Evolutionary conservation across 2,797 vertebrate species (phyloP).

Genomic region (Morus bassanus): DNA sequence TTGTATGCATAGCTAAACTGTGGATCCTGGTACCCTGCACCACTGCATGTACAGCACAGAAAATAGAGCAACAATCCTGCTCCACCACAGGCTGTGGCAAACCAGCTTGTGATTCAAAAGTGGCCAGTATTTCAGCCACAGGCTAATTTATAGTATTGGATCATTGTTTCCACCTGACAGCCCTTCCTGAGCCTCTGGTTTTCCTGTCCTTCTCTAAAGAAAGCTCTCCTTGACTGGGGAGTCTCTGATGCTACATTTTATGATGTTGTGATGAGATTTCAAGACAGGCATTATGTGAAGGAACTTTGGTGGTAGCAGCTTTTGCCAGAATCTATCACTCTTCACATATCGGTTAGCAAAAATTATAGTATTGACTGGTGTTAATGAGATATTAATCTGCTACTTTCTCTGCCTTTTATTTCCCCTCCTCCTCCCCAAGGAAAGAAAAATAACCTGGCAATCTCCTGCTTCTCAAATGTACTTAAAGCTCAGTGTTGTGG

Average conservation of each 20-base stretch:
- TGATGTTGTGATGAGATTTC: neutral
- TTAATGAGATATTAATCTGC: constrained; percentile 12
- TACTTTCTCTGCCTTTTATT: constrained; percentile 12
- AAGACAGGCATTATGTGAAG: neutral
- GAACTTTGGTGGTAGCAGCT: neutral
- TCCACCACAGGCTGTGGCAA: neutral
- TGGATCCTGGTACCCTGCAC: neutral
- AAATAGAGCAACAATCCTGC: neutral
- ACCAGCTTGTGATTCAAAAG: neutral
- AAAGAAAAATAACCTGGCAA: constrained; percentile 39
- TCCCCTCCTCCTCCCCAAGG: neutral
- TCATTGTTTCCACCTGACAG: neutral
- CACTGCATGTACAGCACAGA: neutral
- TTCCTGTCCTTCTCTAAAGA: neutral
- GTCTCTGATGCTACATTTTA: neutral
- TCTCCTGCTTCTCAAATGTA: constrained; percentile 61
- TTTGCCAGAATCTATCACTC: neutral
- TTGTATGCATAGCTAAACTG: rapidly evolving
- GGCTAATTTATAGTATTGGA: neutral
- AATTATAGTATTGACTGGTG: neutral
- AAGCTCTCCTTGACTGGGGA: neutral
- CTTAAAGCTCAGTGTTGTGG: constrained; percentile 58
- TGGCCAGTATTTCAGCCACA: neutral
- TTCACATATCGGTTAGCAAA: neutral
- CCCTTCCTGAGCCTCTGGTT: neutral